Evolutionary conservation across 2,888 invertebrate species (phyloP), one percentile per base, ranked within the genome.

Genomic region (Cryptosula pallasiana): DNA sequence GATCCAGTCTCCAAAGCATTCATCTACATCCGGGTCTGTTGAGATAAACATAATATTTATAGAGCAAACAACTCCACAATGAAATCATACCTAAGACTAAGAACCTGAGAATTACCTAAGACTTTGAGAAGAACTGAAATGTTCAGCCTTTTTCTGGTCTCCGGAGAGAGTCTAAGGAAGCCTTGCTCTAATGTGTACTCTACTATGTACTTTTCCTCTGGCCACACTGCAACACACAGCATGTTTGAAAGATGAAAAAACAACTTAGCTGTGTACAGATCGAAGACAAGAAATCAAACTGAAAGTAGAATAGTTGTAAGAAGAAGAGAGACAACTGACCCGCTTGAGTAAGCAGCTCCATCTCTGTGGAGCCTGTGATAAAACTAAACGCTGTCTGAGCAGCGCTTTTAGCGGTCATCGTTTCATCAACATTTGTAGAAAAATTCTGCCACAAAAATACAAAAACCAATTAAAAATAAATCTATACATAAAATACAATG

Each of bases 131-230:
- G 83, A 16, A 97, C 95, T 0, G 96, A 94, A 77, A 99, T 95
- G 82, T 94, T 93, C 35, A 97, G 88, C 55, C 91, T 89, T 73
- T 92, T 90, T 5, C 99, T 88, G 0, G 95, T 93, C 71, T 90
- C 90, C 0, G 94, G 91, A 1, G 94, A 93, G 2, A 99, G 87
- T 0, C 98, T 89, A 35, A 99, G 87, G 83, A 97, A 94, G 0
- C 99, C 99, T 84, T 98, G 97, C 84, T 99, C 96, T 76, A 98
- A 86, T 0, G 98, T 94, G 87, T 98, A 99, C 85, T 99, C 99
- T 1, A 98, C 92, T 69, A 98, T 96, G 83, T 97, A 97, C 81
- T 94, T 93, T 80, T 96, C 95, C 79, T 94, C 93, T 83, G 89
- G 86, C 88, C 89, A 89, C 71, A 88, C 87, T 86, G 79, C 25